A percentile compares a stretch with the other conserved stretches of the same genome.
Conservation (phyloP, 2,888 invertebrate genomes). For the Standfussiana lucernea region DNA sequence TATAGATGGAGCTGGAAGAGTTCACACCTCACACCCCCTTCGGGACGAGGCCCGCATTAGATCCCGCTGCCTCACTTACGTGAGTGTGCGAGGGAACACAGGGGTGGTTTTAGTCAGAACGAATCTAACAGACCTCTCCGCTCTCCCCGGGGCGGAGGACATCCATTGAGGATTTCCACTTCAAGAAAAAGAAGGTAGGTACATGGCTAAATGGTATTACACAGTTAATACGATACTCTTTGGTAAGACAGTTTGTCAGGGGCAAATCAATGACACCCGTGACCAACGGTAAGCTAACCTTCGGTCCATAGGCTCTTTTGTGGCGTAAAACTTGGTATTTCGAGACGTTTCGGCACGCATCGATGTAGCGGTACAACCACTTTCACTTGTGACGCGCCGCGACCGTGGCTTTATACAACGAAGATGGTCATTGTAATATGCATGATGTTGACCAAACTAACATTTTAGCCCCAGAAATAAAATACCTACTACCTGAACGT, state of each 20-base stretch:
- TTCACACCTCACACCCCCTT: neutral
- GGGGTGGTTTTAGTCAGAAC: no score
- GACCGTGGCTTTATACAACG: neutral
- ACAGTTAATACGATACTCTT: no score
- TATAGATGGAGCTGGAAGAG: neutral
- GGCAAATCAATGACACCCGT: neutral
- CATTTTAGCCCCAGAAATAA: neutral
- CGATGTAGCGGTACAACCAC: constrained; percentile 13
- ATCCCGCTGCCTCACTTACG: neutral
- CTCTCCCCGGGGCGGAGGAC: no score
- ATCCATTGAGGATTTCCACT: no score
- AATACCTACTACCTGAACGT: neutral
- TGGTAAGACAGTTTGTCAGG: neutral
- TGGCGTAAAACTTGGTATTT: neutral
- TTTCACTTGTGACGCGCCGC: constrained; percentile 35
- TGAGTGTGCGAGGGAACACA: no score
- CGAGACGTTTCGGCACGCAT: constrained; percentile 9
- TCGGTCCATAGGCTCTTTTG: neutral
- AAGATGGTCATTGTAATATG: neutral
- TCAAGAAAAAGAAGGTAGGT: no score
- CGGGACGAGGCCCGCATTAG: neutral
- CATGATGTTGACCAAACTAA: neutral
- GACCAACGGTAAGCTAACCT: neutral
- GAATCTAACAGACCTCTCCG: no score
- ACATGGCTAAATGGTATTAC: no score